phyloP scores from a whole-genome alignment of 2,797 vertebrate genomes.

The Pipistrellus nathusii region DNA sequence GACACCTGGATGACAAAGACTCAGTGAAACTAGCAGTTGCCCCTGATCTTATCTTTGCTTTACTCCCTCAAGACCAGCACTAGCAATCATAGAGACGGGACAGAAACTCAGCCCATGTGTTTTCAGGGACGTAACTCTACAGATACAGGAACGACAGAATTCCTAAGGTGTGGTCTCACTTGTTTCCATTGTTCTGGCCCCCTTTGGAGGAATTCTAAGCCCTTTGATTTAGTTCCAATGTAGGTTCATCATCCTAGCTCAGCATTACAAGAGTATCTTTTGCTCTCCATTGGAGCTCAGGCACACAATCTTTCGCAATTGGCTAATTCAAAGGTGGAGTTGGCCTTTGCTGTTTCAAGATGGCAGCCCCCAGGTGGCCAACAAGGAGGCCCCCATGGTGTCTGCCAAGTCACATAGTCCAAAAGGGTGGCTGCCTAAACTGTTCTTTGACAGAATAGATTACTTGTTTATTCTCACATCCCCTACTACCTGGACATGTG shows the following conservation, averaged over 20 bases:
- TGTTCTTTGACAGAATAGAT: too few species aligned
- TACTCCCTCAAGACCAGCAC: background rate
- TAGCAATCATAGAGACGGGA: background rate
- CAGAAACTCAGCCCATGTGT: background rate
- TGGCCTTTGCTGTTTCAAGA: too few species aligned
- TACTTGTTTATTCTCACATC: too few species aligned
- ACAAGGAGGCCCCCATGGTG: too few species aligned
- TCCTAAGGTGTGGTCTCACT: background rate
- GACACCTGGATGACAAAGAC: background rate
- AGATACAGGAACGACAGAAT: background rate
- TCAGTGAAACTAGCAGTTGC: background rate
- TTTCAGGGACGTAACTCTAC: background rate
- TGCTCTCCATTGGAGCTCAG: too few species aligned
- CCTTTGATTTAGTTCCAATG: background rate
- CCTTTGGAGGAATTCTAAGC: background rate
- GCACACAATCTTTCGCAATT: too few species aligned
- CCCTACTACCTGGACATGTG: background rate
- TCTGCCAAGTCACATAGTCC: too few species aligned
- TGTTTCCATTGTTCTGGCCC: background rate
- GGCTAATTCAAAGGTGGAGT: too few species aligned
- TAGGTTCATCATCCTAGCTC: background rate
- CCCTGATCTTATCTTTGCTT: background rate
- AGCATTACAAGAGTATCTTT: background rate
- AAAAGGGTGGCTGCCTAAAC: too few species aligned
- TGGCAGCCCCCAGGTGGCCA: too few species aligned